phyloP scores from a whole-genome alignment of 2,888 invertebrate genomes.

The Erebia aethiops region DNA sequence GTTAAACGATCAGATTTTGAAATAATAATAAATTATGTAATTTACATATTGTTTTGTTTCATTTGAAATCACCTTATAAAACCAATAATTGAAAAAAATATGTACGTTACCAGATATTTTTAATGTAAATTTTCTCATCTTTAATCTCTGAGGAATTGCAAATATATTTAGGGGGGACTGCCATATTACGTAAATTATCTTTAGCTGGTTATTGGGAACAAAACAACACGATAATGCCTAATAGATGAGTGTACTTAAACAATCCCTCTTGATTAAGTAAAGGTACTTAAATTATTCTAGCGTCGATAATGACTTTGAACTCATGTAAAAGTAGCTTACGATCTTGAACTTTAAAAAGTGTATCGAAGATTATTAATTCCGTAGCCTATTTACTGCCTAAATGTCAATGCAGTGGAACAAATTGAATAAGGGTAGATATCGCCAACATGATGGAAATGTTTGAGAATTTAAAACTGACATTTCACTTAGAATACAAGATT shows the following conservation, averaged over 20 bases:
- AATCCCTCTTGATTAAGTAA: too few relatives aligned
- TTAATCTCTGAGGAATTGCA: too few relatives aligned
- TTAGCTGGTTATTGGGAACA: too few relatives aligned
- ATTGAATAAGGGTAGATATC: constrained; percentile 16
- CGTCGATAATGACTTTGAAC: constrained; percentile 18
- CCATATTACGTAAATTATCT: too few relatives aligned
- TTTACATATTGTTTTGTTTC: constrained; percentile 64
- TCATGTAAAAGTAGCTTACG: neutral
- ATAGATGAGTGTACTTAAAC: too few relatives aligned
- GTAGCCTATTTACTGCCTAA: constrained; percentile 39
- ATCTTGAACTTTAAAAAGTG: constrained; percentile 29
- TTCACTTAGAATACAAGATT: too few relatives aligned
- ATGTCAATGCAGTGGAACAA: constrained; percentile 40
- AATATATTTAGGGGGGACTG: too few relatives aligned
- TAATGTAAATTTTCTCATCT: too few relatives aligned
- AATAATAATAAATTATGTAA: constrained; percentile 77
- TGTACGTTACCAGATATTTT: too few relatives aligned
- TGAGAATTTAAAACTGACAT: neutral
- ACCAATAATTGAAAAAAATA: neutral
- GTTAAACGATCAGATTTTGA: constrained; percentile 71
- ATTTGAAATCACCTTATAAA: constrained; percentile 41
- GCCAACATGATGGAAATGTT: constrained; percentile 9
- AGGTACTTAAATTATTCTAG: neutral
- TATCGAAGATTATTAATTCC: constrained; percentile 34
- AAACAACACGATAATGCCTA: too few relatives aligned